Base-by-base conservation (phyloP, 2,888 invertebrate genomes). In the Corbicula japonica region DNA sequence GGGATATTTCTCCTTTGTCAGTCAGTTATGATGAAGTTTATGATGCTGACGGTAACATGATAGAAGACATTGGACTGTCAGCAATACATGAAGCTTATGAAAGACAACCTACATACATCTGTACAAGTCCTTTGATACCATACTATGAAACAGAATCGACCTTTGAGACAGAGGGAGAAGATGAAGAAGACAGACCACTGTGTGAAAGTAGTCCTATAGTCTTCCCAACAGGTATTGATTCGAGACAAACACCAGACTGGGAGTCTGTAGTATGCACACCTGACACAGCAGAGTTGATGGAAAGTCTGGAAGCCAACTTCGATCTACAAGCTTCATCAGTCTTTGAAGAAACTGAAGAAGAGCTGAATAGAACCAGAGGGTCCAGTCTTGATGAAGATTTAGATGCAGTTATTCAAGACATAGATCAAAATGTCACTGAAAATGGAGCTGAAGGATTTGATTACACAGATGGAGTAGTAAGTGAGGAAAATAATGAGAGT, bases 11-110 rank as follows among this genome's bases (percentile, higher is more conserved):
- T 23, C 23, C 66, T 41, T 32, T 35, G 5, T 48, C 52, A 41
- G 21, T 70, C n/a, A 63, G 63, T 56, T 69, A 69, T 73, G 78
- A 78, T 63, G 73, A 78, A 41, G 68, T 50, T 6, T 66, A 56
- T 69, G 69, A 73, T 28, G 21, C 66, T 44, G 68, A 72, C 52
- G 65, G 63, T 30, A 50, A 46, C 30, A 26, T 23, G 1, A 58
- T 38, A 32, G 38, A 58, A n/a, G n/a, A n/a, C n/a, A n/a, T n/a
- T n/a, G n/a, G n/a, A n/a, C n/a, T n/a, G n/a, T n/a, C n/a, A n/a
- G n/a, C n/a, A n/a, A n/a, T n/a, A n/a, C n/a, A n/a, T n/a, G n/a
- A 12, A 4, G 44, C 30, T 6, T 44, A 44, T 61, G 62, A 72
- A 30, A 65, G 58, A 56, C 63, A 46, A 6, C 63, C 72, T 21